phyloP scores from a whole-genome alignment of 2,888 invertebrate genomes.

The Taphrorychus bicolor region DNA sequence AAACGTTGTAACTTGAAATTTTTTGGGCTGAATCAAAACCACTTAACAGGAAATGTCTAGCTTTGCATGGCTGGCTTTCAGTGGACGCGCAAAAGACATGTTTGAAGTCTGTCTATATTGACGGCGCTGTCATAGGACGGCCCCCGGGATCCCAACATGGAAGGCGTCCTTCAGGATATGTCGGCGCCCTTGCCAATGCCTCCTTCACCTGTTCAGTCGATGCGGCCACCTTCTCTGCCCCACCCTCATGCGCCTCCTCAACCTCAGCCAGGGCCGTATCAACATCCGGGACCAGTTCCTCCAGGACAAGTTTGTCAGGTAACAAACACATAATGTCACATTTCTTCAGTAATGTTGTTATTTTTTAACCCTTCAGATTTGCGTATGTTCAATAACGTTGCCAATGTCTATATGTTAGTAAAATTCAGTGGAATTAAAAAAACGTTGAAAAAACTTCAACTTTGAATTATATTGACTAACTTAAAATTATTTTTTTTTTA shows the following conservation, averaged over 20 bases:
- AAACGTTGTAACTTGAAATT: not conserved
- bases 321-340: not conserved
- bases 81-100: not conserved
- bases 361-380: no score
- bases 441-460: no score
- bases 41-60: not conserved
- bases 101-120: not conserved
- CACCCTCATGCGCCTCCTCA: slow-evolving; percentile 13
- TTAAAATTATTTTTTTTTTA: no score
- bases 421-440: no score
- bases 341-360: no score
- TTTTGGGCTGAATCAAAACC: not conserved
- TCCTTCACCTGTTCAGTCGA: slow-evolving; percentile 7
- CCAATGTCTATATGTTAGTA: no score
- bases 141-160: not conserved
- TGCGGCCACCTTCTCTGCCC: slow-evolving; percentile 33
- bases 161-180: not conserved
- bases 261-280: not conserved
- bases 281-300: not conserved
- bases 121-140: slow-evolving; percentile 2
- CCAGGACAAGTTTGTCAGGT: slow-evolving; percentile 6
- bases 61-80: not conserved
- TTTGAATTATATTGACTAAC: no score
- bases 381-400: no score
- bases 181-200: not conserved